Conservation (phyloP, 92 coral and sea anemone species). For the Ricordea florida region DNA sequence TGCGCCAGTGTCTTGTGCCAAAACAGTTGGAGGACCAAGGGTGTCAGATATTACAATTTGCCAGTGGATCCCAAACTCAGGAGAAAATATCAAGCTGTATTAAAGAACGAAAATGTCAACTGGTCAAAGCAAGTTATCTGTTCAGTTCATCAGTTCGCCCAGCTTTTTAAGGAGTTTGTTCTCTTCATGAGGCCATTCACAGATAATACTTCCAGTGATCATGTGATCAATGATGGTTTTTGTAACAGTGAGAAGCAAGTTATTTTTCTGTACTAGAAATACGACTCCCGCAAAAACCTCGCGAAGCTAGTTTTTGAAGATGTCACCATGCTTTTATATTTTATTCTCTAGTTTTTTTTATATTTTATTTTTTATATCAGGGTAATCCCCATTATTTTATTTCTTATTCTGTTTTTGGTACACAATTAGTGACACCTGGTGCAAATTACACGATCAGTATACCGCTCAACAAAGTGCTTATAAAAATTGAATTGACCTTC, state of each 20-base stretch:
- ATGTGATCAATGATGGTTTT: constrained; percentile 50
- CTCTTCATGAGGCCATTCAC: constrained; percentile 67
- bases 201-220: constrained; percentile 23
- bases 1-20: constrained; percentile 63
- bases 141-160: constrained; percentile 53
- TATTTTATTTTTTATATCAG: too few relatives aligned
- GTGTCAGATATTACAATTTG: constrained; percentile 42
- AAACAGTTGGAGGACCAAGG: constrained; percentile 61
- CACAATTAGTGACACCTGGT: too few relatives aligned
- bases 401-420: too few relatives aligned
- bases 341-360: too few relatives aligned
- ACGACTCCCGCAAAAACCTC: too few relatives aligned
- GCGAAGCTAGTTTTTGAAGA: too few relatives aligned
- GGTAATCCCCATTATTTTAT: too few relatives aligned
- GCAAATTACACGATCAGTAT: too few relatives aligned
- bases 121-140: constrained; percentile 61
- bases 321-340: too few relatives aligned
- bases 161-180: constrained; percentile 37
- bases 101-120: constrained; percentile 50
- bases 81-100: constrained; percentile 21
- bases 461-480: too few relatives aligned
- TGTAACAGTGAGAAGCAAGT: constrained; percentile 25
- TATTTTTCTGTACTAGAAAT: constrained; percentile 54
- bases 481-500: too few relatives aligned
- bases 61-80: constrained; percentile 48